Percentiles rank a stretch among this genome's conserved stretches.
These are phyloP conservation scores for Eilema sororculum DNA, from an alignment of 2,888 invertebrate species.

Conservation along the genomic window DNA sequence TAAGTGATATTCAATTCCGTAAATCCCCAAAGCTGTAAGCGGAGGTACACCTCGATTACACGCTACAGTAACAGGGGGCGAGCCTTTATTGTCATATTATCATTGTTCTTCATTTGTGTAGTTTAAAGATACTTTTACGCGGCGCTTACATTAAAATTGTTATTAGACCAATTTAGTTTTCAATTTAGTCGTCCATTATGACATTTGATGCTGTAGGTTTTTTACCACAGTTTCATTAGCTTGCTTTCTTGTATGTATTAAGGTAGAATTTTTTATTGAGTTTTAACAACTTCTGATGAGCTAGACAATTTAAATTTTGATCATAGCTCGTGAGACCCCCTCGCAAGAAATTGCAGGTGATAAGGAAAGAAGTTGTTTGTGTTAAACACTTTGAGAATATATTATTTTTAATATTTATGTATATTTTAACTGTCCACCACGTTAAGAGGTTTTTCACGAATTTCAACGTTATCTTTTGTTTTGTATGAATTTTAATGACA, in stretches of 20 bases:
- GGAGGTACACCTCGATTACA: not conserved
- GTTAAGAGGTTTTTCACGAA: not conserved
- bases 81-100: not conserved
- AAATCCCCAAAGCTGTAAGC: not conserved
- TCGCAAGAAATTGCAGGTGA: not conserved
- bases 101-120: not conserved
- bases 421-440: not conserved
- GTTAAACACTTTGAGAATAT: constrained; percentile 4
- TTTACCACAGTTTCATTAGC: constrained; percentile 1
- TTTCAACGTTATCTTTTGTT: not conserved
- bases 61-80: not conserved
- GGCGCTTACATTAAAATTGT: constrained; percentile 1
- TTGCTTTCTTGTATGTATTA: not conserved
- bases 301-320: not conserved
- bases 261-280: not conserved
- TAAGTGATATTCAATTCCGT: not conserved
- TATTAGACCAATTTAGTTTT: not conserved
- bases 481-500: not conserved
- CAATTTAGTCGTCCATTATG: not conserved
- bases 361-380: not conserved
- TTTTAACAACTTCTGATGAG: not conserved
- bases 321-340: not conserved
- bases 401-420: not conserved
- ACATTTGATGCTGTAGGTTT: not conserved
- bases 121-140: not conserved